Percentiles rank a stretch among this genome's conserved stretches.
Evolutionary conservation across 2,113 vertebrate genomes (phyloP).

Genomic region (Peromyscus leucopus): DNA sequence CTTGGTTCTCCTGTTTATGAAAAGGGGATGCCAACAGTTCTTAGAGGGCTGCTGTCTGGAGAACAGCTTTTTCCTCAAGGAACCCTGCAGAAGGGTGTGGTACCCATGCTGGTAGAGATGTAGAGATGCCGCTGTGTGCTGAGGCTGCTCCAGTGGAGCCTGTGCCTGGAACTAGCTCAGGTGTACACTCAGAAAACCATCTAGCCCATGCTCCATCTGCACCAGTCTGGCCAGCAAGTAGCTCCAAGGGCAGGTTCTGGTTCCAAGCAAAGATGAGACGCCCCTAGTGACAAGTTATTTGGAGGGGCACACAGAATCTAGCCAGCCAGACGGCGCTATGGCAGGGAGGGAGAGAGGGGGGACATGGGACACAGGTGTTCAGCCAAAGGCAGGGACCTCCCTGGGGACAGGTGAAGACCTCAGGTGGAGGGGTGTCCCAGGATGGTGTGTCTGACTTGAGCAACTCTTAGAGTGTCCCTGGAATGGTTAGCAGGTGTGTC

Average conservation of each 20-base stretch:
- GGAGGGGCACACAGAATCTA: background rate
- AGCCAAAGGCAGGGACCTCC: background rate
- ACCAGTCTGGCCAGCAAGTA: background rate
- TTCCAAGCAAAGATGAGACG: background rate
- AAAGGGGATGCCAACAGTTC: background rate
- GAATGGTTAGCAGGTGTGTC: background rate
- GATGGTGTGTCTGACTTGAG: background rate
- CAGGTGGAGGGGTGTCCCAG: rapidly evolving
- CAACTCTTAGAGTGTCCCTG: background rate
- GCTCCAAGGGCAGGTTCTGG: no score
- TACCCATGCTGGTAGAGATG: background rate
- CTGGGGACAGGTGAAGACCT: background rate
- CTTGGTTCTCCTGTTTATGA: background rate
- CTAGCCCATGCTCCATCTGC: background rate
- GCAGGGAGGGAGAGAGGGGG: background rate
- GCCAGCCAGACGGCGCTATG: background rate
- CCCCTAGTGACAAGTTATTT: background rate
- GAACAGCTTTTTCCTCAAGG: background rate
- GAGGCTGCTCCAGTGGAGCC: background rate
- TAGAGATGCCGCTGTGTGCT: background rate
- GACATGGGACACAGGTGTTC: background rate
- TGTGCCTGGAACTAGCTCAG: background rate
- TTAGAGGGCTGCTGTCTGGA: background rate
- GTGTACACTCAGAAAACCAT: background rate
- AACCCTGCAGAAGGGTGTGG: background rate